Evolutionary conservation across 2,113 vertebrate genomes (phyloP).

Genomic region (Grallaria varia): DNA sequence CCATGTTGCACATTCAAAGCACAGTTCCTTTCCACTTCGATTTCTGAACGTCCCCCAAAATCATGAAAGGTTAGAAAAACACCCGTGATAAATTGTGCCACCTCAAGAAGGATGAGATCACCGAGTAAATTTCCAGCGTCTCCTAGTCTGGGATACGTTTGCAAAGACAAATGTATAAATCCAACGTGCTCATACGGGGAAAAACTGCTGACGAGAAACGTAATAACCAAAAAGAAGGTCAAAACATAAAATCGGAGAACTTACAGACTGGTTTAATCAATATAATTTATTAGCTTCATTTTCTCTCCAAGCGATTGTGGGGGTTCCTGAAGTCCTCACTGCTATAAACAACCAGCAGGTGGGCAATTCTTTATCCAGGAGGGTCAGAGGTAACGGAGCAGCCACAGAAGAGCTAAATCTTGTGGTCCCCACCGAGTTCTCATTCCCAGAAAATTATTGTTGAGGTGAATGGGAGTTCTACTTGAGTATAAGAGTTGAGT

Average conservation of each 20-base stretch:
- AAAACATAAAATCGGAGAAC: slow-evolving; percentile 13
- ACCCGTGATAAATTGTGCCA: not conserved
- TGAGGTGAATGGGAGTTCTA: not conserved
- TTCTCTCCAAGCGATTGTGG: not conserved
- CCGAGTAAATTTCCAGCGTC: not conserved
- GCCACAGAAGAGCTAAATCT: not conserved
- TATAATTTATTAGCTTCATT: slow-evolving; percentile 15
- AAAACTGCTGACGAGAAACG: slow-evolving; percentile 17
- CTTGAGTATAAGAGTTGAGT: not conserved
- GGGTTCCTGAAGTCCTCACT: not conserved
- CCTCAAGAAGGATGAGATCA: not conserved
- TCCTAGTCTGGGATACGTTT: rapidly evolving
- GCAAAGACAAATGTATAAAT: slow-evolving; percentile 19
- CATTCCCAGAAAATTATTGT: not conserved
- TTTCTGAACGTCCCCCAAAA: not conserved
- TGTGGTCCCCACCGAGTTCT: not conserved
- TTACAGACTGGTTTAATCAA: not conserved
- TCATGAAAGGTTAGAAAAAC: not conserved
- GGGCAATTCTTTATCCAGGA: not conserved
- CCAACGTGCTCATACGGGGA: not conserved
- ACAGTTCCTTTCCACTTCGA: not conserved
- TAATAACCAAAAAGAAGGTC: slow-evolving; percentile 48
- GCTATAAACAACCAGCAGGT: not conserved
- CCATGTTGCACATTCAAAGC: not conserved
- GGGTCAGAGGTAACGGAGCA: not conserved